Conservation (phyloP, 2,888 invertebrate species). For the Xanthostigma xanthostigma region DNA sequence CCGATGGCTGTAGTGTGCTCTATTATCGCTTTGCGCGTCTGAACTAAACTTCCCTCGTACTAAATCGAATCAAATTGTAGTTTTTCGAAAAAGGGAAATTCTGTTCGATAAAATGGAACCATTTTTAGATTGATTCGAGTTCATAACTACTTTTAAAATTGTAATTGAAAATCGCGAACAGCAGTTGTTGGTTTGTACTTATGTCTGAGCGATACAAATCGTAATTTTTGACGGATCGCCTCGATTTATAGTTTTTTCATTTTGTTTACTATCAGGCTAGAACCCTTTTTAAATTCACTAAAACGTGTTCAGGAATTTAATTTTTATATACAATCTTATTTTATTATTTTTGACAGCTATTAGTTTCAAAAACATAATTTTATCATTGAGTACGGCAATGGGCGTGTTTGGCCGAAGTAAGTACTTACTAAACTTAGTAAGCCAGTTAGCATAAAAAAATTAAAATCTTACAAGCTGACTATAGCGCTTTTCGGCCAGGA, state of each 20-base stretch:
- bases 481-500: no score
- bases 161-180: no score
- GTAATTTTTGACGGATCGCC: slow-evolving; percentile 1
- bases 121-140: not conserved
- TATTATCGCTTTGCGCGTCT: not conserved
- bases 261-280: slow-evolving; percentile 1
- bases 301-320: not conserved
- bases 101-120: not conserved
- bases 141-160: not conserved
- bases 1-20: not conserved
- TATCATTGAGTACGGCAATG: no score
- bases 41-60: not conserved
- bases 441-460: no score
- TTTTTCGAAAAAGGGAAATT: not conserved
- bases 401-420: no score
- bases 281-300: not conserved
- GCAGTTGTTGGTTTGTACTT: no score
- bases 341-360: no score
- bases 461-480: no score
- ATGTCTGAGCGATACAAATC: slow-evolving; percentile 2
- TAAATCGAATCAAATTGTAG: not conserved
- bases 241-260: slow-evolving; percentile 1
- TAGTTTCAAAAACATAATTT: no score
- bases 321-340: not conserved
- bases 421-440: no score